A percentile compares a stretch with the other conserved stretches of the same genome.
Evolutionary conservation across 2,888 invertebrate genomes (phyloP).

Genomic region (Aphidoletes aphidimyza): DNA sequence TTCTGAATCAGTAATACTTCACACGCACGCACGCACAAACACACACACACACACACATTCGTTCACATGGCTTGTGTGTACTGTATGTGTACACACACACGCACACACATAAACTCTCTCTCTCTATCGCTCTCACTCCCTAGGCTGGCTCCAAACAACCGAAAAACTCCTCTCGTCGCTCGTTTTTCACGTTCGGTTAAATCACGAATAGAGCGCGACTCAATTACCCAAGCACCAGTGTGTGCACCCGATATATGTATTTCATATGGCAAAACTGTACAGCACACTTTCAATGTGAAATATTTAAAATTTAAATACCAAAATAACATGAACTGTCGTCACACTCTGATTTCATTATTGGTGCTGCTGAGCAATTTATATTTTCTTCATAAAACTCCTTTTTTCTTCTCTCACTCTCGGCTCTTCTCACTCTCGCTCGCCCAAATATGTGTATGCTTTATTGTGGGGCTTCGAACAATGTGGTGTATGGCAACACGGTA

Average conservation of each 20-base stretch:
- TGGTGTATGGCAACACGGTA: too few species aligned
- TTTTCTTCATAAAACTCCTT: slow-evolving; percentile 18
- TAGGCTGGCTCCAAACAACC: neutral
- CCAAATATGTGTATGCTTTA: too few species aligned
- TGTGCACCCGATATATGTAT: neutral
- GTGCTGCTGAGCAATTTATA: slow-evolving; percentile 40
- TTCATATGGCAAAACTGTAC: too few species aligned
- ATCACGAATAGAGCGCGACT: neutral
- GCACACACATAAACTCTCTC: too few species aligned
- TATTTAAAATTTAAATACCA: slow-evolving; percentile 44
- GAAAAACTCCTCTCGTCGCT: neutral
- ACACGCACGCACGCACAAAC: neutral
- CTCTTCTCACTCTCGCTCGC: too few species aligned
- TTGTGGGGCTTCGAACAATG: neutral
- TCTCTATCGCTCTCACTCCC: too few species aligned
- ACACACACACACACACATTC: neutral
- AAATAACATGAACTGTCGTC: slow-evolving; percentile 49
- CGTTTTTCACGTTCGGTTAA: neutral
- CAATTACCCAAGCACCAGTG: neutral
- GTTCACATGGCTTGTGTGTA: too few species aligned
- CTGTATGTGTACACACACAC: neutral
- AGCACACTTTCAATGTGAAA: slow-evolving; percentile 29
- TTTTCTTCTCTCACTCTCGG: neutral
- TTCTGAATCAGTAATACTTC: slow-evolving; percentile 51
- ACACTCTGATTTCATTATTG: slow-evolving; percentile 49